Conservation (phyloP, 2,797 vertebrate genomes). For the Helostoma temminkii region DNA sequence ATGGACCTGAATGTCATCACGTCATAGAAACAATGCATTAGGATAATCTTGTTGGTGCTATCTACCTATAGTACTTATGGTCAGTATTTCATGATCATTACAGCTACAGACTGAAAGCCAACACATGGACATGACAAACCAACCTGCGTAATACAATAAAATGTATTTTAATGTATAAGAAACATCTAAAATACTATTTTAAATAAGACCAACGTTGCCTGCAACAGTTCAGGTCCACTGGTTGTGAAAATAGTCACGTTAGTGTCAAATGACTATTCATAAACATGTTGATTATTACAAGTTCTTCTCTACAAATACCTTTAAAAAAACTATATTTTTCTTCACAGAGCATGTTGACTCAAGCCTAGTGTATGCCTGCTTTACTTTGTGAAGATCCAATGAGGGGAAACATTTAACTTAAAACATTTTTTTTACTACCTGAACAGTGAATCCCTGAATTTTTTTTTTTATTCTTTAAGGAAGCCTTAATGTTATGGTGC, state of each 20-base stretch:
- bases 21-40: not conserved
- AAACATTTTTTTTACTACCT: too few relatives aligned
- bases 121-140: not conserved
- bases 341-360: too few relatives aligned
- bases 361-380: too few relatives aligned
- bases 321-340: not conserved
- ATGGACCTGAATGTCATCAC: conserved; percentile 76
- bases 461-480: too few relatives aligned
- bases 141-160: not conserved
- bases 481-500: too few relatives aligned
- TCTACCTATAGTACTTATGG: not conserved
- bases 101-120: not conserved
- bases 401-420: too few relatives aligned
- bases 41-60: conserved; percentile 17
- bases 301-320: too few relatives aligned
- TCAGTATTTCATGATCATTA: conserved; percentile 9
- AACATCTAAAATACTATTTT: conserved; percentile 1
- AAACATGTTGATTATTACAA: too few relatives aligned
- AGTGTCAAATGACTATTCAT: conserved; percentile 1
- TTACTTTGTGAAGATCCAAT: too few relatives aligned
- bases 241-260: not conserved
- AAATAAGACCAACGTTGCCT: conserved; percentile 1
- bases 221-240: not conserved
- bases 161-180: not conserved
- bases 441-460: too few relatives aligned